Evolutionary conservation across 2,888 invertebrate genomes (phyloP).

Genomic region (Netelia melanura): DNA sequence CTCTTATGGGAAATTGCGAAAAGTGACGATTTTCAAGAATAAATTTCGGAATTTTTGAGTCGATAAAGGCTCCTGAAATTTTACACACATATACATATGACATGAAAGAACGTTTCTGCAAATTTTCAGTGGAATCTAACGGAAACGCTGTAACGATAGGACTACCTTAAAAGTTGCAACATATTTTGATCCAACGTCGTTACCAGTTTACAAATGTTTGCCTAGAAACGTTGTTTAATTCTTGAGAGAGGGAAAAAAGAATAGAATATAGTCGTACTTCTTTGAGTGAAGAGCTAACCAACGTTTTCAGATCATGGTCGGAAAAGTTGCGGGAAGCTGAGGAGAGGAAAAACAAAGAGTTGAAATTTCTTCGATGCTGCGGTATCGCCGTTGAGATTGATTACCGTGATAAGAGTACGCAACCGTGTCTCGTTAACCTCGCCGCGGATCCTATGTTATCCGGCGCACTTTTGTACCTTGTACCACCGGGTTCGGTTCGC

Average conservation of each 20-base stretch:
- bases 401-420: constrained; percentile 81
- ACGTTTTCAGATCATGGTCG: constrained; percentile 84
- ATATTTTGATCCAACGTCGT: too few relatives aligned
- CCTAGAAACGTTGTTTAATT: too few relatives aligned
- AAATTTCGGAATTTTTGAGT: too few relatives aligned
- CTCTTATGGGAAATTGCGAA: too few relatives aligned
- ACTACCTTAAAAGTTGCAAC: too few relatives aligned
- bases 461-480: constrained; percentile 86
- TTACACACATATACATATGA: too few relatives aligned
- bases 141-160: too few relatives aligned
- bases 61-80: too few relatives aligned
- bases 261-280: neutral
- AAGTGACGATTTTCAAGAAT: too few relatives aligned
- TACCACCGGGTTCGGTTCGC: constrained; percentile 85
- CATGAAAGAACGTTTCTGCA: too few relatives aligned
- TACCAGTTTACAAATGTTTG: too few relatives aligned
- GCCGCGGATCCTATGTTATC: constrained; percentile 89
- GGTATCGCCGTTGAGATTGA: constrained; percentile 87
- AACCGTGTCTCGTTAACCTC: constrained; percentile 88
- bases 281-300: constrained; percentile 32
- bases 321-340: constrained; percentile 85
- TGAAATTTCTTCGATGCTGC: constrained; percentile 86
- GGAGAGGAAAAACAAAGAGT: constrained; percentile 85
- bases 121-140: too few relatives aligned
- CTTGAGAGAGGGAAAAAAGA: constrained; percentile 77